phyloP scores from a whole-genome alignment of 1,140 invertebrate genomes.

The Drosophila nannoptera region DNA sequence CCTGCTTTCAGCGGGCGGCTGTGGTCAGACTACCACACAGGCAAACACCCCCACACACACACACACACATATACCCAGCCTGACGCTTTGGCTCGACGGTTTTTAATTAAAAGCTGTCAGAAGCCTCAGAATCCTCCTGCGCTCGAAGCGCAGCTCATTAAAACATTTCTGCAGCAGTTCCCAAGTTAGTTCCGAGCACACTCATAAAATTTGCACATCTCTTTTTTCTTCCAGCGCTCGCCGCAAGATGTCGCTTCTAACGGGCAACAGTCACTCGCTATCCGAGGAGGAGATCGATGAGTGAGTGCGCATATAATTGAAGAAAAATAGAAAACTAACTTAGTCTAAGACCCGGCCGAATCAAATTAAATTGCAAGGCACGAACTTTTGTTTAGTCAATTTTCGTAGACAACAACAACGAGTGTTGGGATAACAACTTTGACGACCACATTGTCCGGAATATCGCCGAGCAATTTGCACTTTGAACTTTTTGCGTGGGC shows the following conservation, averaged over 20 bases:
- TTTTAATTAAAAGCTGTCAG: slow-evolving; percentile 76
- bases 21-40: slow-evolving; percentile 20
- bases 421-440: not conserved
- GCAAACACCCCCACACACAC: slow-evolving; percentile 13
- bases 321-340: not conserved
- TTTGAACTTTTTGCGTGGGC: slow-evolving; percentile 36
- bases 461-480: slow-evolving; percentile 15
- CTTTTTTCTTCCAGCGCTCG: slow-evolving; percentile 39
- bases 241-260: slow-evolving; percentile 68
- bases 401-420: not conserved
- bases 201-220: slow-evolving; percentile 7
- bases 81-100: slow-evolving; percentile 55
- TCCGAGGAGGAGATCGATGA: slow-evolving; percentile 81
- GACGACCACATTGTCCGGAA: not conserved
- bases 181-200: not conserved
- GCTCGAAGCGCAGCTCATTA: slow-evolving; percentile 34
- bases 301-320: slow-evolving; percentile 73
- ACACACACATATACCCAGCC: slow-evolving; percentile 32
- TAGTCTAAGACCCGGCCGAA: slow-evolving; percentile 6
- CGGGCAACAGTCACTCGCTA: slow-evolving; percentile 75
- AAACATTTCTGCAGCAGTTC: not conserved
- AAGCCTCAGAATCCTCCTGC: slow-evolving; percentile 33
- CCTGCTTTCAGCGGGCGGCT: not conserved
- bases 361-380: slow-evolving; percentile 40
- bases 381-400: slow-evolving; percentile 38